A percentile compares a stretch with the other conserved stretches of the same genome.
These are phyloP conservation scores for Petrocephalus microphthalmus DNA, from an alignment of 2,113 vertebrate genomes.

Conservation along the genomic window DNA sequence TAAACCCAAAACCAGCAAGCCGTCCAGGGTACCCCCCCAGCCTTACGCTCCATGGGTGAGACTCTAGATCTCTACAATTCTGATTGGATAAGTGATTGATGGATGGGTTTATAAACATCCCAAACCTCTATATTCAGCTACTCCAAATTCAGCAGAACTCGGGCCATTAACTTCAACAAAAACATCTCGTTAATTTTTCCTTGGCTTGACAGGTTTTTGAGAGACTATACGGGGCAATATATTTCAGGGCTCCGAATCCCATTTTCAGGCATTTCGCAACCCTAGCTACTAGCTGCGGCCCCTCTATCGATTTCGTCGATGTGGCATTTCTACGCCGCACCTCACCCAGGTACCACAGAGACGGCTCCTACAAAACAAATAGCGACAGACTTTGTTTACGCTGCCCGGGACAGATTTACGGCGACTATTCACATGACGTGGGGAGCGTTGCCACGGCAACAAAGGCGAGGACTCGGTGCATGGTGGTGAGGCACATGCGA, in stretches of 20 bases:
- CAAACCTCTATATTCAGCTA: neutral
- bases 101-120: neutral
- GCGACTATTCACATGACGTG: neutral
- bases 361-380: neutral
- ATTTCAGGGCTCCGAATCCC: neutral
- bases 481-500: neutral
- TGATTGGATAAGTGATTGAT: neutral
- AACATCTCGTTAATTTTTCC: neutral
- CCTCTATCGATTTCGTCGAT: neutral
- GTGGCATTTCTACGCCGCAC: neutral
- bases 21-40: neutral
- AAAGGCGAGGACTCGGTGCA: neutral
- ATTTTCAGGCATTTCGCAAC: neutral
- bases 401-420: neutral
- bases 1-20: neutral
- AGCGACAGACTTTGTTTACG: neutral
- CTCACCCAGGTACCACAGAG: neutral
- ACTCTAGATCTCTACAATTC: neutral
- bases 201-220: neutral
- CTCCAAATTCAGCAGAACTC: neutral
- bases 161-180: neutral
- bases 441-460: constrained; percentile 5
- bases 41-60: neutral
- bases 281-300: neutral
- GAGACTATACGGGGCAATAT: neutral